Evolutionary conservation across 37 sponge, comb jelly and placozoan genomes (phyloP).

Genomic region (Hormiphora californensis): DNA sequence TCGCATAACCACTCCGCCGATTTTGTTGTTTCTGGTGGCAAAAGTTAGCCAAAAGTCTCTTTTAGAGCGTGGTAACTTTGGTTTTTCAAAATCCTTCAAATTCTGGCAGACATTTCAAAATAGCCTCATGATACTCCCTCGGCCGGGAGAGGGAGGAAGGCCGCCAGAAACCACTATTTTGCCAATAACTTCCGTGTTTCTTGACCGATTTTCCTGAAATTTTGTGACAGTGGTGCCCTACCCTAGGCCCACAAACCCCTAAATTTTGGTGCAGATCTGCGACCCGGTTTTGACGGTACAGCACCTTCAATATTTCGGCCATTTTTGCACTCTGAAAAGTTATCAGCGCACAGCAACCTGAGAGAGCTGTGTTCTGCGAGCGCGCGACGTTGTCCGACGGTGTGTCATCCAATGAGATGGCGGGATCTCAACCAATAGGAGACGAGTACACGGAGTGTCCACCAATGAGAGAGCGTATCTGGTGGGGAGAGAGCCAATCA

Average conservation of each 20-base stretch:
- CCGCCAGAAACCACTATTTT: too few species aligned
- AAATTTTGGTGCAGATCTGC: too few species aligned
- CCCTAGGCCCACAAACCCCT: too few species aligned
- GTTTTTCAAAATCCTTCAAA: background rate
- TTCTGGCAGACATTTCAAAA: background rate
- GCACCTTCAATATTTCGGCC: too few species aligned
- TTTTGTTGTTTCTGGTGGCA: constrained; percentile 9
- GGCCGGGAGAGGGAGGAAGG: background rate
- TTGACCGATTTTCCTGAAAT: constrained; percentile 29
- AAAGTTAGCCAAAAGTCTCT: background rate
- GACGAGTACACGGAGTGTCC: background rate
- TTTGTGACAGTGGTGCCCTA: too few species aligned
- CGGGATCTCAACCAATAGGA: background rate
- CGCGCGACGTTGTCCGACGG: constrained; percentile 1
- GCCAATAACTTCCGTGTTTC: constrained; percentile 1
- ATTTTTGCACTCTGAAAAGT: too few species aligned
- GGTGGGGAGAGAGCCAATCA: too few species aligned
- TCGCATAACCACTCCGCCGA: background rate
- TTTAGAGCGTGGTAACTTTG: background rate
- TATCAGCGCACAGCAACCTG: too few species aligned
- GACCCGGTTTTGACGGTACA: too few species aligned
- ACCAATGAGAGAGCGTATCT: background rate
- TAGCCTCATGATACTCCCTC: background rate
- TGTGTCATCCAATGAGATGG: constrained; percentile 1
- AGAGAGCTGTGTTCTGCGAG: too few species aligned